Base-by-base conservation (phyloP, 2,797 vertebrate species). In the Eremophila alpestris region DNA sequence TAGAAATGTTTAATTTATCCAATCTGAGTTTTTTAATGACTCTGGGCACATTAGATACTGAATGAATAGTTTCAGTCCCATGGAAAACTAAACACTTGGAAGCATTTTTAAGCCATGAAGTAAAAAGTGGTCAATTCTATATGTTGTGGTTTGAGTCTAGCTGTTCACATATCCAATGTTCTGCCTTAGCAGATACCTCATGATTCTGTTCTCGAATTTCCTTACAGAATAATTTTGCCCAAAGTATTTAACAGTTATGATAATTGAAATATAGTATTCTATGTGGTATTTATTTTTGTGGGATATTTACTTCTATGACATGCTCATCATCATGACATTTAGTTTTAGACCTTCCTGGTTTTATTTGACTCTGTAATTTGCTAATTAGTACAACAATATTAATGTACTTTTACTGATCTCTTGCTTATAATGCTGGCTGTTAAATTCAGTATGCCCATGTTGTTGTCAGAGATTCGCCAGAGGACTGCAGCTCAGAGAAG, bases 401-500 rank as follows among this genome's bases (percentile, higher is more conserved):
- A 62, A 62, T 38, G 45, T 92, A 15, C 71, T 86, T 71, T 79
- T 64, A 55, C n/a, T 87, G 71, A 54, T 71, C 20, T 34, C 11
- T 73, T 86, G 36, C 17, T 85, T 85, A 22, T 84, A 78, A 52
- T 41, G 54, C 51, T 91, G n/a, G 27, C 60, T 87, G 41, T 60
- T 96, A 92, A 97, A 82, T 89, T n/a, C 38, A 64, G 20, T 87
- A 22, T 87, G 65, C 85, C 24, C 11, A 5, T 96, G 58, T 94
- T 97, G 55, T 97, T 97, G 56, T 93, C 96, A 99, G 99, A 99
- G 96, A 98, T 99, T 75, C 99, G 99, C 95, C 99, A 99, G 95
- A 98, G 99, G 81, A 98, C 98, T 83, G 96, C 98, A 64, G 97
- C 98, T 93, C 98, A 98, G 97, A 98, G 98, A 96, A 98, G 97